These are phyloP conservation scores for Agonum fuliginosum DNA, from an alignment of 2,888 invertebrate species.

Conservation along the genomic window DNA sequence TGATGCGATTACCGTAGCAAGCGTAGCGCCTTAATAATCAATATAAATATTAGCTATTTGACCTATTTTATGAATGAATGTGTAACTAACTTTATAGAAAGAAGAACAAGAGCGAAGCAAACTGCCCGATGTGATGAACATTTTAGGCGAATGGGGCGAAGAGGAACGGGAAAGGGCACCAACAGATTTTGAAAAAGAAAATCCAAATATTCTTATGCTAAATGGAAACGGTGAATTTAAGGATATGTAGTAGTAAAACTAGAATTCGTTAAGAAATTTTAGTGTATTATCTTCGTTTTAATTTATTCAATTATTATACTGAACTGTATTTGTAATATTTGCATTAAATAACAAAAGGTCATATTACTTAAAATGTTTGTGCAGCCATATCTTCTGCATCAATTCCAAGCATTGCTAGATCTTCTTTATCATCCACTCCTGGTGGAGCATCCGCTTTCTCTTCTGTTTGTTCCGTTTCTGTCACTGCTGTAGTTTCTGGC, in stretches of 20 bases:
- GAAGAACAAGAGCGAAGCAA: conserved; percentile 81
- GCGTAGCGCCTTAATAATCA: too few species aligned
- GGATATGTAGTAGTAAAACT: conserved; percentile 77
- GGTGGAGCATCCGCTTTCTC: conserved; percentile 66
- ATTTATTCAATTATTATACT: conserved; percentile 38
- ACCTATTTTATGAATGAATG: conserved; percentile 49
- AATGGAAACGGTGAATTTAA: conserved; percentile 85
- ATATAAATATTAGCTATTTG: conserved; percentile 54
- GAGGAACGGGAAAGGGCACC: conserved; percentile 82
- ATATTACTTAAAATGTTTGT: conserved; percentile 70
- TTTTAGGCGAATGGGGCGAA: conserved; percentile 84
- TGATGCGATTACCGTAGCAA: too few species aligned
- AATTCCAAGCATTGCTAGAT: conserved; percentile 89
- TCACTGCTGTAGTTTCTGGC: conserved; percentile 46
- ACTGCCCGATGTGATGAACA: conserved; percentile 84
- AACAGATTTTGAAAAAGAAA: conserved; percentile 85
- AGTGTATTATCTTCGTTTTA: conserved; percentile 32
- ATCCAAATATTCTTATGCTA: conserved; percentile 85
- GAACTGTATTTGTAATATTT: conserved; percentile 33
- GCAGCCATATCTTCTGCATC: conserved; percentile 87
- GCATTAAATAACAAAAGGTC: conserved; percentile 32
- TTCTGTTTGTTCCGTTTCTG: conserved; percentile 47
- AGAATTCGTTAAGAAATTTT: conserved; percentile 14
- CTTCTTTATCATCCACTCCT: conserved; percentile 77
- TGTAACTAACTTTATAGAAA: conserved; percentile 74